Base-by-base conservation (phyloP, 2,113 vertebrate species). In the Mobula hypostoma region DNA sequence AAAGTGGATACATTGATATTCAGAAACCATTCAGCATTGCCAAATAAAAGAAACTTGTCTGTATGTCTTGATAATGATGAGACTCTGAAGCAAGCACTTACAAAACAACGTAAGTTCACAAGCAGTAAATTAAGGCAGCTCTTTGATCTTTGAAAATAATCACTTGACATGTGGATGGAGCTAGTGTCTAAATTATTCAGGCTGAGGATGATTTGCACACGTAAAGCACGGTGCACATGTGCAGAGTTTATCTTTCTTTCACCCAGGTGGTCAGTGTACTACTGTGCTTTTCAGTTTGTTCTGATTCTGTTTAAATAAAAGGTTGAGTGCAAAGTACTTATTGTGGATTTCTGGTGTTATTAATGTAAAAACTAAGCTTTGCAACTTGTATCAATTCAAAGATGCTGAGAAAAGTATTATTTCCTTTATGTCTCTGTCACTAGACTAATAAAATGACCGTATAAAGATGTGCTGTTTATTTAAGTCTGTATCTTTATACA, bases 71-170 rank as follows among this genome's bases (percentile, higher is more conserved):
- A 95, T 95, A 74, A 74, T 58, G 58, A 92, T 40, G 66, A 36
- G 61, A 66, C 32, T 83, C 77, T 21, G 95, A 96, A 96, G 96
- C 95, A 95, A 95, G 95, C 95, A 94, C 96, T 68, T 48, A 40
- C 96, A 96, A 96, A 96, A 96, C 96, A 95, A 95, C 94, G 95
- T 95, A 97, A 92, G 96, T 96, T 96, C 96, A 96, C 96, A 97
- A 97, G 97, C 96, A 96, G 97, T 96, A 94, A 97, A 95, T 96
- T 97, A 97, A 97, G 97, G 97, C 97, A 97, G 97, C 96, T 96
- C 96, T 95, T 96, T 96, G 94, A 95, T 96, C 95, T 95, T 95
- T 94, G 95, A 96, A 96, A 70, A 95, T 95, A 95, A 95, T 96
- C 95, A 96, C 95, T 95, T 95, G 94, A 95, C 95, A 94, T 17